Conservation (phyloP, 1,140 invertebrate species). For the Acromyrmex heyeri region DNA sequence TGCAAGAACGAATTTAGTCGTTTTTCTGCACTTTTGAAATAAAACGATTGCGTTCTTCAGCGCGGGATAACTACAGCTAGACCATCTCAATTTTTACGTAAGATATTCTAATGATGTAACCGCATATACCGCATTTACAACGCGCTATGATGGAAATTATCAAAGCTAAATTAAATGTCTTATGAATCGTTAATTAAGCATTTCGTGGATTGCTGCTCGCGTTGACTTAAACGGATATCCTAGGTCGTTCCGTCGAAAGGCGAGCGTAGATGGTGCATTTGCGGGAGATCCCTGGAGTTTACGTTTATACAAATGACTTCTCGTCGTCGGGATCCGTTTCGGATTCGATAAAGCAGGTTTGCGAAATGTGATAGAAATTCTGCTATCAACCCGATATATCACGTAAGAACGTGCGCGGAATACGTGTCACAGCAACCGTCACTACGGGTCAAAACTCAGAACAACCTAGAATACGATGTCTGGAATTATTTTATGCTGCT, state of each 20-base stretch:
- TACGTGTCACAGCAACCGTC: slow-evolving; percentile 27
- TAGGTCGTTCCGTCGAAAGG: neutral
- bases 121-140: neutral
- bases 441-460: slow-evolving; percentile 35
- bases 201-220: neutral
- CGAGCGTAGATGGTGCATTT: neutral
- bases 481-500: slow-evolving; percentile 20
- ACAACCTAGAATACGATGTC: slow-evolving; percentile 11
- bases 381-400: slow-evolving; percentile 49
- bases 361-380: slow-evolving; percentile 63
- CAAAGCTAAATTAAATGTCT: slow-evolving; percentile 10
- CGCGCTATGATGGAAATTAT: neutral
- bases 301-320: slow-evolving; percentile 45
- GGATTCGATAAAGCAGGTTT: slow-evolving; percentile 45
- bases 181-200: slow-evolving; percentile 9
- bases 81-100: neutral
- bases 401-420: slow-evolving; percentile 54
- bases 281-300: slow-evolving; percentile 33
- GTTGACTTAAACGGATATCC: neutral
- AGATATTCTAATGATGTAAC: neutral
- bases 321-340: slow-evolving; percentile 25
- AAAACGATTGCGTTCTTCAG: slow-evolving; percentile 3
- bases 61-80: neutral
- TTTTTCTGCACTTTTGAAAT: neutral
- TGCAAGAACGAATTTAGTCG: neutral